Conservation (phyloP, 2,113 vertebrate species). For the Ranitomeya imitator region DNA sequence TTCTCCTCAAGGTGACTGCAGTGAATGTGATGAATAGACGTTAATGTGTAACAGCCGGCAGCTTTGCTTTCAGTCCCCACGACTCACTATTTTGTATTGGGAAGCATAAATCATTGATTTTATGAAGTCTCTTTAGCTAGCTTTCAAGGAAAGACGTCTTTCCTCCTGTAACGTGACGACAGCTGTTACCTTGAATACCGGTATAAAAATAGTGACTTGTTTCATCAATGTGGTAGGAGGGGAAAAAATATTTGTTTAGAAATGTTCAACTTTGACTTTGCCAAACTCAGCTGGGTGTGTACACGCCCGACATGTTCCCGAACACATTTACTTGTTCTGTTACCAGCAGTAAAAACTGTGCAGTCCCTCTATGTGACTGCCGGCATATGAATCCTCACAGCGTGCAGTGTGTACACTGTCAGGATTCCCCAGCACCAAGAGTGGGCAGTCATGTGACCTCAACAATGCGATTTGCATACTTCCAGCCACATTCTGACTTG, state of each 20-base stretch:
- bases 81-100: not conserved
- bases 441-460: no score
- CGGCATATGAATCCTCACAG: no score
- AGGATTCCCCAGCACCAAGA: no score
- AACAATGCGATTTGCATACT: no score
- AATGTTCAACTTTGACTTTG: slow-evolving; percentile 30
- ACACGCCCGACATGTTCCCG: not conserved
- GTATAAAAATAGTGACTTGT: not conserved
- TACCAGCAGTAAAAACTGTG: not conserved
- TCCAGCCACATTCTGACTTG: no score
- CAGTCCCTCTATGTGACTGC: no score
- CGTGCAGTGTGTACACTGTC: no score
- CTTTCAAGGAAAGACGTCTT: not conserved
- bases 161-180: slow-evolving; percentile 33
- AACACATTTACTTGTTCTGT: not conserved
- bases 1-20: no score
- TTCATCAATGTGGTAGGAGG: not conserved
- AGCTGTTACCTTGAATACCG: slow-evolving; percentile 39
- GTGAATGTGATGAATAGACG: not conserved
- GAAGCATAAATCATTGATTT: not conserved
- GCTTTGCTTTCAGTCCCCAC: not conserved
- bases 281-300: slow-evolving; percentile 10
- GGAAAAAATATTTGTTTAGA: slow-evolving; percentile 29
- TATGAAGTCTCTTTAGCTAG: not conserved
- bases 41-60: not conserved